Evolutionary conservation across 2,888 invertebrate genomes (phyloP).

Genomic region (Craniophora ligustri): DNA sequence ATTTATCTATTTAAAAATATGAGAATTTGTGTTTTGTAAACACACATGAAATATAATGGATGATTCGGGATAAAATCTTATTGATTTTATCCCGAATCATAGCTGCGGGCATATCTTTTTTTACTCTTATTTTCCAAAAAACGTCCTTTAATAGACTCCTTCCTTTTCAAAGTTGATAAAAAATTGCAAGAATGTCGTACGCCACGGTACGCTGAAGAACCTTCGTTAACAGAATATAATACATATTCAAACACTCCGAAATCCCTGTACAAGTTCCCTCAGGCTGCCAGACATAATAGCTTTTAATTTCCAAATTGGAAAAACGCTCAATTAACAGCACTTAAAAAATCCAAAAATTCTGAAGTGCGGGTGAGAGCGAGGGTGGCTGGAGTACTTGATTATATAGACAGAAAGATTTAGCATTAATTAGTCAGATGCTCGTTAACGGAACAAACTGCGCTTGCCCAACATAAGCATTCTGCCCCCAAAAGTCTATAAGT

Average conservation of each 20-base stretch:
- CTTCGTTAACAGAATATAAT: conserved; percentile 38
- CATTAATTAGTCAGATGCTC: conserved; percentile 67
- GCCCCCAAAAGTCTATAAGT: conserved; percentile 10
- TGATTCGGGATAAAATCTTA: no score
- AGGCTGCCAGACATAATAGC: conserved; percentile 43
- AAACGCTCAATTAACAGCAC: conserved; percentile 53
- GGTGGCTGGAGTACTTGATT: conserved; percentile 53
- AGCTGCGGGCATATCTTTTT: no score
- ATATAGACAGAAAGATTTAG: conserved; percentile 69
- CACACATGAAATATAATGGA: no score
- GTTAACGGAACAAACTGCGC: conserved; percentile 60
- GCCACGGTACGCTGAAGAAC: neutral
- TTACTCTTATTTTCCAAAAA: no score
- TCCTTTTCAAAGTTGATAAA: no score
- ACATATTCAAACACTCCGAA: conserved; percentile 32
- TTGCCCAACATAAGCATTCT: conserved; percentile 20
- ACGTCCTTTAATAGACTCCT: no score
- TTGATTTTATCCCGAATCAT: no score
- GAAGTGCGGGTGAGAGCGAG: conserved; percentile 31
- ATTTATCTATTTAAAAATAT: no score
- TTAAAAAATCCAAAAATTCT: conserved; percentile 44
- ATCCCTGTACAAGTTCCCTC: conserved; percentile 13
- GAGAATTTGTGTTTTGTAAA: no score
- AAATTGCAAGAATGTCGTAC: conserved; percentile 13
- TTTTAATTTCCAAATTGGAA: conserved; percentile 57